Evolutionary conservation across 2,888 invertebrate genomes (phyloP).

Genomic region (Andrena trimmerana): DNA sequence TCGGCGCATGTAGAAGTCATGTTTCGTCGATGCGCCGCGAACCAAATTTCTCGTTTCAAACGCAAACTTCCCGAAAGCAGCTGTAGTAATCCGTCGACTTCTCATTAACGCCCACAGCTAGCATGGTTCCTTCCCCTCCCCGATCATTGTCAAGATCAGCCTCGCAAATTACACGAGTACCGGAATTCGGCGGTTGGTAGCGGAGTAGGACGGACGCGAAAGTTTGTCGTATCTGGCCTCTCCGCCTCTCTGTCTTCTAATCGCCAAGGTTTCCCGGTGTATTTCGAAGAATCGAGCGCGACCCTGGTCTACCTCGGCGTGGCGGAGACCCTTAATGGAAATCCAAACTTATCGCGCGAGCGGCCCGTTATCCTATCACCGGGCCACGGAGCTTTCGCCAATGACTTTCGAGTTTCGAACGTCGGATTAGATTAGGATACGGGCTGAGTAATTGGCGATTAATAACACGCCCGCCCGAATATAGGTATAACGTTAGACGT

Average conservation of each 20-base stretch:
- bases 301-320: conserved; percentile 12
- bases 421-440: conserved; percentile 78
- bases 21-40: conserved; percentile 10
- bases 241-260: conserved; percentile 1
- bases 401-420: conserved; percentile 72
- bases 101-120: conserved; percentile 18
- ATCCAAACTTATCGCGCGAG: conserved; percentile 70
- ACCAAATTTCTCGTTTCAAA: conserved; percentile 5
- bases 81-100: conserved; percentile 17
- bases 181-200: not conserved
- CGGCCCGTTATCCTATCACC: conserved; percentile 69
- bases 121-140: not conserved
- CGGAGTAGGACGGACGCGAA: not conserved
- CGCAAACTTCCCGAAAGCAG: conserved; percentile 24
- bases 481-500: conserved; percentile 71
- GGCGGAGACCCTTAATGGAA: conserved; percentile 68
- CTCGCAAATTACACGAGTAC: conserved; percentile 20
- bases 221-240: not conserved
- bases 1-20: conserved; percentile 13
- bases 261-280: not conserved
- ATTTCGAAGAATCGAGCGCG: conserved; percentile 51
- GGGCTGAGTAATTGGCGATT: conserved; percentile 81
- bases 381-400: conserved; percentile 62
- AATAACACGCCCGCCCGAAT: conserved; percentile 77
- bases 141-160: conserved; percentile 28